Percentiles rank a stretch among this genome's conserved stretches.
phyloP scores from a whole-genome alignment of 2,797 vertebrate genomes.

The Muscicapa striata region DNA sequence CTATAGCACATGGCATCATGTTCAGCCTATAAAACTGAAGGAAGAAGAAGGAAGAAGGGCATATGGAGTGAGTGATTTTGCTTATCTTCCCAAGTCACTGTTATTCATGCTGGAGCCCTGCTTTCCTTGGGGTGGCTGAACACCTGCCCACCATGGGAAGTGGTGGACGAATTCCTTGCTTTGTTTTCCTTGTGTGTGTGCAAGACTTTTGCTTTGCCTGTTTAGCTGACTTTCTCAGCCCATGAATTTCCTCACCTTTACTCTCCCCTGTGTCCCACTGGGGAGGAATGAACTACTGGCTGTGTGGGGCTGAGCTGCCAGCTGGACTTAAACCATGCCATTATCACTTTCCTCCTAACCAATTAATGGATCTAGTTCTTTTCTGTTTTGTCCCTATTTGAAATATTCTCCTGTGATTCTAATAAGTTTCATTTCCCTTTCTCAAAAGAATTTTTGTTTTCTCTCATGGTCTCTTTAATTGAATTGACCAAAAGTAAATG shows the following conservation, averaged over 20 bases:
- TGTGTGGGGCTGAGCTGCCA: neutral
- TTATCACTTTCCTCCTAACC: neutral
- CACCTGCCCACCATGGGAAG: neutral
- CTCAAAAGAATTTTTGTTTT: neutral
- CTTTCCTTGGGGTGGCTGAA: neutral
- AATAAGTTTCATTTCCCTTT: slow-evolving; percentile 1
- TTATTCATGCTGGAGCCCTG: neutral
- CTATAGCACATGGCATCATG: too few species aligned
- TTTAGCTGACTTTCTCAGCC: neutral
- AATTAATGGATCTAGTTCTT: neutral
- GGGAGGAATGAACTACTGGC: neutral
- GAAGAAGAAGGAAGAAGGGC: neutral
- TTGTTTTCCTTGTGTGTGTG: neutral
- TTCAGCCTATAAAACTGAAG: neutral
- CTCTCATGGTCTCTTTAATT: neutral
- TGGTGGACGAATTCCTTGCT: neutral
- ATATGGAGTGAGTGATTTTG: neutral
- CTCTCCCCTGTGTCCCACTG: neutral
- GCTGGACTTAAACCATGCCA: neutral
- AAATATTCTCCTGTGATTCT: neutral
- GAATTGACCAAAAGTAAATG: neutral
- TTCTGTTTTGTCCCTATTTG: neutral
- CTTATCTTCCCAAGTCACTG: neutral
- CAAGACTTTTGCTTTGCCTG: neutral
- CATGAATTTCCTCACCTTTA: neutral